Evolutionary conservation across 2,888 invertebrate species (phyloP), one percentile per base, ranked within the genome.

Genomic region (Platynereis dumerilii): DNA sequence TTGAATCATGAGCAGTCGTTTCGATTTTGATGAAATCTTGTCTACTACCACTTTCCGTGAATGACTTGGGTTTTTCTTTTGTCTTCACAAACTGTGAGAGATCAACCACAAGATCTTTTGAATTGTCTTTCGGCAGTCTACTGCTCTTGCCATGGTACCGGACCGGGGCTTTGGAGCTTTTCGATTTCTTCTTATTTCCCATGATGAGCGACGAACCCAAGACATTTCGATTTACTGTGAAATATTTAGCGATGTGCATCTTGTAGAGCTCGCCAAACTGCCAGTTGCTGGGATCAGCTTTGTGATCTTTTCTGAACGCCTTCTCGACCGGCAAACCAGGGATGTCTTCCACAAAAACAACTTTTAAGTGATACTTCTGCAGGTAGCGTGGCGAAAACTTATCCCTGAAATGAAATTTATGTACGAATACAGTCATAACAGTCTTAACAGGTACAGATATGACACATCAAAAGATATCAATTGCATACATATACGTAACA

Each of bases 191-290:
- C n/a, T 7, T 7, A 20, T 72, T 53, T n/a, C 53, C 28, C 17
- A 54, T 44, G 22, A 56, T 29, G 2, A 58, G 54, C 7, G 24
- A 58, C 20, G 66, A 45, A 7, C 78, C 78, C 3, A 76, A 52
- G 64, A 70, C 70, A 20, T 64, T 56, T 27, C 64, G 27, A 20
- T 69, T 60, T 20, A 45, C 45, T 22, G 62, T 42, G 24, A 71
- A 69, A 60, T 80, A 82, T 29, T 70, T 74, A 2, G 84, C 76
- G 27, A 82, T 72, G 60, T 82, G 78, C 24, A 72, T 71, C 61
- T 77, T 79, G 66, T 81, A 81, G 27, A 84, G 67, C 27, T 78
- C 77, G 29, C 77, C 78, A 72, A 80, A 85, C 2, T 74, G 72
- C 68, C 77, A 74, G 63, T 82, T 80, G 55, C 80, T 75, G 58